A percentile compares a stretch with the other conserved stretches of the same genome.
Evolutionary conservation across 2,113 vertebrate genomes (phyloP).

Genomic region (Galbula dea): DNA sequence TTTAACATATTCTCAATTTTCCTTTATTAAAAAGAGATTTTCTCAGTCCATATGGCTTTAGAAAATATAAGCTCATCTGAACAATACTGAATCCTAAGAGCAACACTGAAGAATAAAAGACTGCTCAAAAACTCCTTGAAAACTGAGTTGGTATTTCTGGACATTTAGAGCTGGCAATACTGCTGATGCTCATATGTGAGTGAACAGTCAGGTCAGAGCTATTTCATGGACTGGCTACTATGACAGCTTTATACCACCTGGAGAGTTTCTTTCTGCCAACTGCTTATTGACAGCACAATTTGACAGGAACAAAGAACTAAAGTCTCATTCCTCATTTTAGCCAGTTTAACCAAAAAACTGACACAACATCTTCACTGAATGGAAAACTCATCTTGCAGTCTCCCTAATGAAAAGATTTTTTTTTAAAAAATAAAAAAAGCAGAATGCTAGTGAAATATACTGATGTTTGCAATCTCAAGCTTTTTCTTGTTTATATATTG

Average conservation of each 20-base stretch:
- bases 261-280: neutral
- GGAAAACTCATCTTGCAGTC: neutral
- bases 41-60: neutral
- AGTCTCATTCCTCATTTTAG: neutral
- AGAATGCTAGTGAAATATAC: neutral
- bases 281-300: neutral
- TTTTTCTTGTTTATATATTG: neutral
- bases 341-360: neutral
- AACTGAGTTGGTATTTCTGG: neutral
- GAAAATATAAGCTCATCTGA: neutral
- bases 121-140: neutral
- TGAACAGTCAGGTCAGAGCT: neutral
- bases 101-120: neutral
- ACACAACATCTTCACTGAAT: neutral
- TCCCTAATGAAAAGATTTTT: neutral
- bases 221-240: neutral
- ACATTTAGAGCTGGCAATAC: neutral
- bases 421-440: neutral
- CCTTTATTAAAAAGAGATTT: neutral
- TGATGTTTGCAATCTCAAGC: neutral
- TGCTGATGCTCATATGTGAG: neutral
- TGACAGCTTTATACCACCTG: neutral
- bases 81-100: neutral
- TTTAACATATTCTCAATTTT: neutral
- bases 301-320: neutral